A percentile compares a stretch with the other conserved stretches of the same genome.
Conservation (phyloP, 1,140 invertebrate species). For the Dendroctonus ponderosae region DNA sequence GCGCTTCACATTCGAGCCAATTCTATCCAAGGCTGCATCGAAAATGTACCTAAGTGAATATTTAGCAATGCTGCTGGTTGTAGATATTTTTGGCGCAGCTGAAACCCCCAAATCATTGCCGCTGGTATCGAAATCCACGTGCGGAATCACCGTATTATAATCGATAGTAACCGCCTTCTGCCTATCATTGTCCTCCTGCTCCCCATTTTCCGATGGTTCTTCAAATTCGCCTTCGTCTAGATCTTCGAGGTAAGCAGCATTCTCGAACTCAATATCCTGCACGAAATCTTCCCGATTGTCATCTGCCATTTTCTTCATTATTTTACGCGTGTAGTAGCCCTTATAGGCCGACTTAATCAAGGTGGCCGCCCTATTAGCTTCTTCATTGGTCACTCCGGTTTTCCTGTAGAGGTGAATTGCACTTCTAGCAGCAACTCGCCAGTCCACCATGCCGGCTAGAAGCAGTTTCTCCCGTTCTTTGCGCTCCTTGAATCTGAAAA, state of each 20-base stretch:
- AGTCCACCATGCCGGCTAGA: slow-evolving; percentile 49
- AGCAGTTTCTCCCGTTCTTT: slow-evolving; percentile 40
- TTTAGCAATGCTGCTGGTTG: slow-evolving; percentile 14
- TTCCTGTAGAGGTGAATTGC: slow-evolving; percentile 52
- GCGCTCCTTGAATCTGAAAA: slow-evolving; percentile 38
- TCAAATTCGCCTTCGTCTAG: slow-evolving; percentile 17
- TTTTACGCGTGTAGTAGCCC: slow-evolving; percentile 50
- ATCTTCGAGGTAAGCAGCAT: background rate
- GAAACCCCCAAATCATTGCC: background rate
- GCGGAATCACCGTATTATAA: slow-evolving; percentile 35
- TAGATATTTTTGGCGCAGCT: slow-evolving; percentile 5
- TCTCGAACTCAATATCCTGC: background rate
- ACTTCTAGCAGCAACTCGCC: slow-evolving; percentile 52
- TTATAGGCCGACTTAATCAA: slow-evolving; percentile 54
- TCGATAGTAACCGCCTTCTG: slow-evolving; percentile 32
- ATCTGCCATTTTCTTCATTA: slow-evolving; percentile 28
- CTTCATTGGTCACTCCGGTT: slow-evolving; percentile 49
- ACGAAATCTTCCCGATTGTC: background rate
- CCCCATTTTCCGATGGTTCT: background rate
- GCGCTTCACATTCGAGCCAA: background rate
- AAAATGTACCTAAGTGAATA: slow-evolving; percentile 14
- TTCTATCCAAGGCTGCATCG: slow-evolving; percentile 3
- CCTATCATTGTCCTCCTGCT: background rate
- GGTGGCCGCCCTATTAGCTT: slow-evolving; percentile 50
- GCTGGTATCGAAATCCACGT: slow-evolving; percentile 34